Conservation (phyloP, 2,113 vertebrate genomes). For the Burhinus oedicnemus region DNA sequence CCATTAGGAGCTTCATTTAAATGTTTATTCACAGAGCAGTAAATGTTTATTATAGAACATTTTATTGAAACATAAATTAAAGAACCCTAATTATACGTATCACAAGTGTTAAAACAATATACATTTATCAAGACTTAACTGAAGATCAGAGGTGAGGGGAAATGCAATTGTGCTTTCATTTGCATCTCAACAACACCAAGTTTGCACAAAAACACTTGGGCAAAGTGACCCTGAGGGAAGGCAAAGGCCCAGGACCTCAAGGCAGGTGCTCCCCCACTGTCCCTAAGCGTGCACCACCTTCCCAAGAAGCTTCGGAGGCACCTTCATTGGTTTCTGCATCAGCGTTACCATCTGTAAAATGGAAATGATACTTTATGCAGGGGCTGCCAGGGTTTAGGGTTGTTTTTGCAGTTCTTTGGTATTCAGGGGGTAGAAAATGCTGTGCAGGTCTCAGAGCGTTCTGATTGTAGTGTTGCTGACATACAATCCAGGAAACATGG, state of each 20-base stretch:
- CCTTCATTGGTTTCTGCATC: background rate
- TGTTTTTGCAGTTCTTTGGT: background rate
- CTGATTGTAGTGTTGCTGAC: rapidly evolving
- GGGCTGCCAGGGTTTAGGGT: background rate
- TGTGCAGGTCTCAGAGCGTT: background rate
- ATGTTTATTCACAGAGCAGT: slow-evolving; percentile 83
- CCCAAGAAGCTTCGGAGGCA: rapidly evolving
- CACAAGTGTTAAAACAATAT: slow-evolving; percentile 71
- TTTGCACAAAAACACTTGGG: background rate
- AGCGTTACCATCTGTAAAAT: background rate
- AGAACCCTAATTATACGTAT: slow-evolving; percentile 77
- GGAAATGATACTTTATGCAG: background rate
- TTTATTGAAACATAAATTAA: slow-evolving; percentile 85
- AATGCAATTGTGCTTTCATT: slow-evolving; percentile 43
- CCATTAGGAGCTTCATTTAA: slow-evolving; percentile 82
- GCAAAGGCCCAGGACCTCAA: background rate
- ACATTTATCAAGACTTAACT: slow-evolving; percentile 71
- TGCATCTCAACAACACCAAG: slow-evolving; percentile 16
- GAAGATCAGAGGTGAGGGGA: slow-evolving; percentile 68
- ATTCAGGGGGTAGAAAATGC: background rate
- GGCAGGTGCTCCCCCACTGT: background rate
- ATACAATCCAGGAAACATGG: background rate
- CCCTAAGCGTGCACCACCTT: background rate
- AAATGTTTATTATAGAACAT: slow-evolving; percentile 78
- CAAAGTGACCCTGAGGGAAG: background rate